Evolutionary conservation across 2,888 invertebrate genomes (phyloP).

Genomic region (Drosophila prolongata): DNA sequence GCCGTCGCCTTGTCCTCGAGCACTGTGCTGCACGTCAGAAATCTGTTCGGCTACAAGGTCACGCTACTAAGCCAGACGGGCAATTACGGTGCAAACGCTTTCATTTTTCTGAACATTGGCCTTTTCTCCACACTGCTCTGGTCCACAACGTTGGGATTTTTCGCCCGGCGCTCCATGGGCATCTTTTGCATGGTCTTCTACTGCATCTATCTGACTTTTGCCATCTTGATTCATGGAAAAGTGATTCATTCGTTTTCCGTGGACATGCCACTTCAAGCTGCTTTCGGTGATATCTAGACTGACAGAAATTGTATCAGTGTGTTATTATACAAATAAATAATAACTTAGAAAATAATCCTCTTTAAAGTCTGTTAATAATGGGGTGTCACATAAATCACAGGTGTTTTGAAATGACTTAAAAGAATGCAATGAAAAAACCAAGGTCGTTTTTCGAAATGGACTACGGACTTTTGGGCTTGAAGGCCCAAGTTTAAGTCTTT

Average conservation of each 20-base stretch:
- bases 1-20: conserved; percentile 21
- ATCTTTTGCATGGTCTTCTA: conserved; percentile 38
- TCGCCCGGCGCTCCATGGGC: conserved; percentile 47
- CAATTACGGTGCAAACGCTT: conserved; percentile 25
- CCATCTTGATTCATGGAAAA: conserved; percentile 18
- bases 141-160: conserved; percentile 40
- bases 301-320: too few species aligned
- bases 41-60: not conserved
- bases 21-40: conserved; percentile 7
- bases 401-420: too few species aligned
- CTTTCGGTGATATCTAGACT: conserved; percentile 2
- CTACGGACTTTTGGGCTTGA: too few species aligned
- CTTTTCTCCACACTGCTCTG: conserved; percentile 35
- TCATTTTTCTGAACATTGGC: conserved; percentile 16
- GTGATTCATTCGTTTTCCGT: conserved; percentile 29
- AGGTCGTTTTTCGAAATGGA: too few species aligned
- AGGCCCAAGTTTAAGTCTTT: too few species aligned
- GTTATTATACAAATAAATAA: too few species aligned
- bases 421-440: too few species aligned
- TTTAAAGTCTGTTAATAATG: too few species aligned
- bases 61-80: not conserved
- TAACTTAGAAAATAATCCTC: too few species aligned
- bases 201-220: conserved; percentile 15
- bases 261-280: not conserved
- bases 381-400: too few species aligned